A percentile compares a stretch with the other conserved stretches of the same genome.
Conservation (phyloP, 2,888 invertebrate genomes). For the Idaea aversata region DNA sequence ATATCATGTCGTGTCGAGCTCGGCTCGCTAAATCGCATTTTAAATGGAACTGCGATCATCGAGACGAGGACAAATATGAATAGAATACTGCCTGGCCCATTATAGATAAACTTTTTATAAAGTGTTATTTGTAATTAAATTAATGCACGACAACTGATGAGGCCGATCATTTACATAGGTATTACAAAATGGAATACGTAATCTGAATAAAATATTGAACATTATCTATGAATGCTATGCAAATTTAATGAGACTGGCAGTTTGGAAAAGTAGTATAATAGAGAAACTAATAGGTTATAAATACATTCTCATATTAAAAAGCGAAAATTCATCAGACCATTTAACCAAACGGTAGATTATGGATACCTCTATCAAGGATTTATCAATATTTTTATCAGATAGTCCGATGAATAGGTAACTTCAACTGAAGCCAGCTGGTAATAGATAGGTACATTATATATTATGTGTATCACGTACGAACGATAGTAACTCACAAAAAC, state of each 20-base stretch:
- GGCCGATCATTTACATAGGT: background rate
- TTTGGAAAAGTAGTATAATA: background rate
- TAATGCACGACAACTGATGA: background rate
- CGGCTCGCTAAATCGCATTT: constrained; percentile 67
- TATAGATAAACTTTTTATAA: constrained; percentile 16
- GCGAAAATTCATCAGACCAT: background rate
- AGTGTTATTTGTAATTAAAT: constrained; percentile 1
- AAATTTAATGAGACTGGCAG: background rate
- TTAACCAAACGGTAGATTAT: background rate
- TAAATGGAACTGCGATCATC: constrained; percentile 54
- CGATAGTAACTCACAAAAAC: background rate
- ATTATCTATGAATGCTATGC: background rate
- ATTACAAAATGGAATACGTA: background rate
- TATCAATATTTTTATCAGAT: background rate
- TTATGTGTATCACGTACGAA: background rate
- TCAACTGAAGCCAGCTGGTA: background rate
- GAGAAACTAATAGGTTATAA: background rate
- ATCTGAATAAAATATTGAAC: background rate
- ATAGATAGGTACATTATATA: background rate
- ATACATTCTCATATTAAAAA: background rate
- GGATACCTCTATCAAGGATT: background rate
- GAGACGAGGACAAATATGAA: constrained; percentile 49
- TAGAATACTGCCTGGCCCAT: constrained; percentile 22
- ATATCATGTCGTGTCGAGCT: constrained; percentile 64
- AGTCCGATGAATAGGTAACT: background rate